Evolutionary conservation across 2,113 vertebrate species (phyloP).

Genomic region (Lynx canadensis): DNA sequence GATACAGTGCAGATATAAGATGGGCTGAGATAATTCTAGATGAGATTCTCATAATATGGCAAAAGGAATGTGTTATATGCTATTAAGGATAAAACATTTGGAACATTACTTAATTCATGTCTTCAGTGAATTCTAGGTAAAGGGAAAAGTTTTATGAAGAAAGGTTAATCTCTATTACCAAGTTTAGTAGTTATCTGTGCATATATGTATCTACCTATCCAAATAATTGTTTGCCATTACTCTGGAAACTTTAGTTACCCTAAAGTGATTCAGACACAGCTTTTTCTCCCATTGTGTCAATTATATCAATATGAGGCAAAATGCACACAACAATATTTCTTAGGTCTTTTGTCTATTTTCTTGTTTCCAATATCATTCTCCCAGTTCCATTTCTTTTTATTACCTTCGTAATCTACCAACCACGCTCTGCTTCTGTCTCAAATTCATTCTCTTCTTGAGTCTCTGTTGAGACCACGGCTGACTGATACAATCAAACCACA

Average conservation of each 20-base stretch:
- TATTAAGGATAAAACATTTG: background rate
- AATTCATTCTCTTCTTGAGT: background rate
- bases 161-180: background rate
- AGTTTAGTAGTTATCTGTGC: background rate
- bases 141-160: background rate
- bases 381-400: background rate
- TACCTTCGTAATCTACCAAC: background rate
- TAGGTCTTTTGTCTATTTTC: background rate
- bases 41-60: background rate
- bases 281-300: background rate
- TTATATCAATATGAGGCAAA: background rate
- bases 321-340: background rate
- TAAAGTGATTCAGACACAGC: background rate
- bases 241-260: background rate
- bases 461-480: background rate
- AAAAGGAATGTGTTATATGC: background rate
- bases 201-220: background rate
- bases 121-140: background rate
- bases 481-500: background rate
- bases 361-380: background rate
- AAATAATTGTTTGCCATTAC: background rate
- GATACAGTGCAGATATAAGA: background rate
- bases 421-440: background rate
- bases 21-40: background rate
- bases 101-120: background rate